These are phyloP conservation scores for Halocynthia aurantium DNA, from an alignment of 23 tunicate species.

Conservation along the genomic window DNA sequence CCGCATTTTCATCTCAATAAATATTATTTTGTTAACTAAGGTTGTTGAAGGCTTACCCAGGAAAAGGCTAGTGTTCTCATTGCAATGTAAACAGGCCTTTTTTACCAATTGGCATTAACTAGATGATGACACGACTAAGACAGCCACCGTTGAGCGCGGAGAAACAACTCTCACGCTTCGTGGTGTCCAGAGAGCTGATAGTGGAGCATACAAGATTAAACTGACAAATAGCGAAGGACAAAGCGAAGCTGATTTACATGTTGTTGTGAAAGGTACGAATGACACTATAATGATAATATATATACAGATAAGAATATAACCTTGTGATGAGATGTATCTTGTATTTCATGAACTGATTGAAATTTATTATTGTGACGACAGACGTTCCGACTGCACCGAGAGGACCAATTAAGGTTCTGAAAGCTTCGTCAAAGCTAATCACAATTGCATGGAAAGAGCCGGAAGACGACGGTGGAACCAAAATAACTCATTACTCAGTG, in stretches of 20 bases:
- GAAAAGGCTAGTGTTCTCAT: no score
- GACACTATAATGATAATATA: no score
- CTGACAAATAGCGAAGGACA: slow-evolving; percentile 76
- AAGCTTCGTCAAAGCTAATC: slow-evolving; percentile 80
- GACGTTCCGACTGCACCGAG: slow-evolving; percentile 33
- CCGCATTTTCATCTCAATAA: no score
- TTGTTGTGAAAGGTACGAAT: slow-evolving; percentile 63
- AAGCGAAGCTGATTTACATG: slow-evolving; percentile 35
- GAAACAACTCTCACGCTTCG: slow-evolving; percentile 3
- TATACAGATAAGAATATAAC: no score
- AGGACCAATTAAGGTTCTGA: slow-evolving; percentile 52
- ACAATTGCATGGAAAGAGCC: slow-evolving; percentile 85
- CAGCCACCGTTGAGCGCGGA: slow-evolving; percentile 13
- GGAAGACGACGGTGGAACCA: slow-evolving; percentile 81
- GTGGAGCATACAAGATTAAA: slow-evolving; percentile 55
- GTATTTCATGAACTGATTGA: no score
- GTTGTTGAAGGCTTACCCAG: no score
- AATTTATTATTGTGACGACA: no score
- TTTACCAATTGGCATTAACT: neutral
- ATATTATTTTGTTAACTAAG: no score
- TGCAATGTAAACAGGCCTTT: no score
- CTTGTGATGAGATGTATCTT: no score
- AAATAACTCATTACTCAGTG: slow-evolving; percentile 66
- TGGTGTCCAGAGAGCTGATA: slow-evolving; percentile 35
- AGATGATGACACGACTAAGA: slow-evolving; percentile 14